Base-by-base conservation (phyloP, 2,113 vertebrate species). In the Junco hyemalis region DNA sequence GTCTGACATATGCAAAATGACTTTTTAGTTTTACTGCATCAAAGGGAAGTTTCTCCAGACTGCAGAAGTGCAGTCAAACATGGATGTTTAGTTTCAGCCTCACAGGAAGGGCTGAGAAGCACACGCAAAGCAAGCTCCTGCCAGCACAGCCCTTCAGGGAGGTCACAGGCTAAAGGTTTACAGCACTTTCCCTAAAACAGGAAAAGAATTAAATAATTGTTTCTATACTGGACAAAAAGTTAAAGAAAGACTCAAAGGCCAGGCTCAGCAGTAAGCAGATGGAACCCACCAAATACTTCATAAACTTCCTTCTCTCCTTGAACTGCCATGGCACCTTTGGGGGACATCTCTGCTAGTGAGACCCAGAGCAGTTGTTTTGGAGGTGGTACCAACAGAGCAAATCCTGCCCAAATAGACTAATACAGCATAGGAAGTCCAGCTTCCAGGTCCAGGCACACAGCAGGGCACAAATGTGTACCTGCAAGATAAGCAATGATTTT, bases 21-120 rank as follows among this genome's bases (percentile, higher is more conserved):
- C n/a, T 86, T 93, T 45, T 74, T n/a, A n/a, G 64, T 88, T 97
- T 96, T 90, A 90, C 53, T 74, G 82, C 72, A 84, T 76, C n/a
- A 56, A 88, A 90, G 72, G 65, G 76, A 95, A 74, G 60, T 25
- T 82, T 68, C 78, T 97, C 66, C 66, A 85, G 59, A 53, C 65
- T 92, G 85, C 60, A 53, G 64, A 90, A 81, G 69, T 33, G 53
- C 36, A 81, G 90, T 91, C 85, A 96, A 83, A 88, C 29, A 5
- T 44, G 69, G 76, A 88, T 86, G 64, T 84, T 95, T 65, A 54
- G 76, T 53, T 94, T 90, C 74, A 89, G 63, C 73, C 59, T 82
- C 91, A 78, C 82, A 90, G 92, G 92, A 93, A 90, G 69, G 56
- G 36, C 47, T 68, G 51, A 83, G 69, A 90, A 93, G 65, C 40